These are phyloP conservation scores for Pterocles gutturalis DNA, from an alignment of 2,113 vertebrate species.

Conservation along the genomic window DNA sequence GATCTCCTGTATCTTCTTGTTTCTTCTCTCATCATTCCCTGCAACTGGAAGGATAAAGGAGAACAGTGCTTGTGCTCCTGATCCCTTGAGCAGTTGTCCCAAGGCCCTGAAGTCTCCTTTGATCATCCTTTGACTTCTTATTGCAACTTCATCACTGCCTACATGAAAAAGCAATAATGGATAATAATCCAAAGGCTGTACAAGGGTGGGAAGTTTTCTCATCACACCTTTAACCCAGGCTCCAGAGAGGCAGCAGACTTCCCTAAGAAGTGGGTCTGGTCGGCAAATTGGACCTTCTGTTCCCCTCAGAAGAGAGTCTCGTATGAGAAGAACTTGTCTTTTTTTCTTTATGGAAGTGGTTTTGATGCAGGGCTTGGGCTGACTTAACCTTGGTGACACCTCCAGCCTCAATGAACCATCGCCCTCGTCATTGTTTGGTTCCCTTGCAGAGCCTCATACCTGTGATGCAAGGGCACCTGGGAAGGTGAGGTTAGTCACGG, in stretches of 20 bases:
- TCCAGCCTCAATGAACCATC: background rate
- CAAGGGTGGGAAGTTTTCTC: background rate
- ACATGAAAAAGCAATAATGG: background rate
- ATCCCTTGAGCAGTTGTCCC: background rate
- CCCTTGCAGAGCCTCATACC: background rate
- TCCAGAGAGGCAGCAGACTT: background rate
- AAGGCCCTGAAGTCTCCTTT: background rate
- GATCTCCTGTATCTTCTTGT: background rate
- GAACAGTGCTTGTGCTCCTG: background rate
- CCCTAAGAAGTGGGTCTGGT: background rate
- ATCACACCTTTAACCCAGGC: background rate
- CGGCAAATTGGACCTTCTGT: background rate
- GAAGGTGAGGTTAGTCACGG: background rate
- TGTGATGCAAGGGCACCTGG: background rate
- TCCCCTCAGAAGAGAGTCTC: background rate
- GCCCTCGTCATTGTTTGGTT: accelerated
- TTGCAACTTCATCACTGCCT: background rate
- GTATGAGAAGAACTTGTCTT: background rate
- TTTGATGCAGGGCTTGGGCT: background rate
- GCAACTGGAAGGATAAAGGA: background rate
- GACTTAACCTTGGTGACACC: background rate
- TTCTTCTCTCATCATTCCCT: background rate
- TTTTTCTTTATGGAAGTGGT: background rate
- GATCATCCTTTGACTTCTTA: background rate
- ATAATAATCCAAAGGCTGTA: background rate